Evolutionary conservation across 2,797 vertebrate genomes (phyloP), one percentile per base, ranked within the genome.

Genomic region (Alosa sapidissima): DNA sequence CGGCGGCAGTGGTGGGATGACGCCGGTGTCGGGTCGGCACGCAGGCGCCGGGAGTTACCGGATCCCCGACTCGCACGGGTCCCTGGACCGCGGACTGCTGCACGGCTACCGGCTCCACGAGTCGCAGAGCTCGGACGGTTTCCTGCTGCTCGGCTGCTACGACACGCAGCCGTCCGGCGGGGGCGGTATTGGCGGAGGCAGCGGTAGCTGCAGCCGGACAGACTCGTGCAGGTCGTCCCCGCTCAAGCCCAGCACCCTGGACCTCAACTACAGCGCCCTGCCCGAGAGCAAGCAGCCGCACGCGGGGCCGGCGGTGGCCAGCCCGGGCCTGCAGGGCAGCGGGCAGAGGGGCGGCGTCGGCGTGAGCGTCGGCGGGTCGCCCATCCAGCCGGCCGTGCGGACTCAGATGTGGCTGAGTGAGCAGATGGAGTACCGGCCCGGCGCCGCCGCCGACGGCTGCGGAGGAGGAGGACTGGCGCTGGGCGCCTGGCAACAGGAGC

Each of bases 391-490:
- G 0, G 96, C 97, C 0, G 93, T 98, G 47, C 95, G 97, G 86
- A 99, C 97, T 47, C 97, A 99, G 86, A 97, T 98, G 97, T 99
- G 98, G 98, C 96, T 99, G 83, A 97, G 96, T 0, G 97, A 99
- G 84, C 98, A 99, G 93, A 92, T 98, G 94, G 97, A 97, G 90
- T 95, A 94, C 91, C 93, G 95, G 88, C 87, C 95, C 19, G 86
- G 95, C 0, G 84, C n/a, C n/a, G n/a, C n/a, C n/a, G n/a, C 90
- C 88, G 85, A 95, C 0, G 85, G 84, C 93, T 94, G 95, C 24
- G 93, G 92, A 16, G 55, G 92, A 16, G 55, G 55, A 41, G 41
- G 41, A 33, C 28, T 33, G 0, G 65, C 11, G 7, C 89, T 93
- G 9, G 82, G 55, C 6, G 85, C 94, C 0, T 97, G 96, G 96